Evolutionary conservation across 1,140 invertebrate species (phyloP), one percentile per base, ranked within the genome.

Genomic region (Radopholus similis): DNA sequence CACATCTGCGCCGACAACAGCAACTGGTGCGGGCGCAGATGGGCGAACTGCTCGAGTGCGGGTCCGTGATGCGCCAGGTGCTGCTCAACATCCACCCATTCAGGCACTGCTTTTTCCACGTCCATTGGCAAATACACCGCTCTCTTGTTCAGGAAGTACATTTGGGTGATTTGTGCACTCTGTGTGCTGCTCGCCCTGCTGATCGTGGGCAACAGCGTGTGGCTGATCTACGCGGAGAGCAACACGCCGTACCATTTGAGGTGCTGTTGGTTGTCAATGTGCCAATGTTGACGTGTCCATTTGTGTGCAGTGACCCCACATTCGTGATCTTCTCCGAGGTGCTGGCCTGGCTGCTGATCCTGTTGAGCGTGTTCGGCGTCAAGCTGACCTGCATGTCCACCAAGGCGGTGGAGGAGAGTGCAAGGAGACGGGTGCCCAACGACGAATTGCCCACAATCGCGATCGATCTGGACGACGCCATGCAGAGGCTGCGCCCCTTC

Each of bases 271-370:
- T 23, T 55, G 1, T 1, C 11, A 15, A 15, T 26, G 32, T 4
- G 28, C 15, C 35, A 54, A 15, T 13, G 3, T n/a, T 13, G 35
- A 54, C 26, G 30, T 6, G n/a, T n/a, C 6, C 26, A 51, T 9
- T 60, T 9, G 11, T 26, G 49, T 68, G 49, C 53, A 68, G 40
- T 28, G 63, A 68, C 38, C 42, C 63, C 8, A 28, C 54, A 15
- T 68, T 68, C 26, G 40, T 68, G 21, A 55, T 68, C 38, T 65
- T 68, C 32, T 66, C 63, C 4, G 66, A 68, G 35, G 66, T 54
- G 26, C 28, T 68, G 26, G 66, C 63, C n/a, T 68, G 37, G 42
- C 21, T 62, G 42, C 40, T 66, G 5, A 51, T 68, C 23, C 11
- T 68, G 4, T 23, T 69, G 2, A 54, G 56, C 32, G 30, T 68